phyloP scores from a whole-genome alignment of 2,888 invertebrate genomes.

The Synanthedon tipuliformis region DNA sequence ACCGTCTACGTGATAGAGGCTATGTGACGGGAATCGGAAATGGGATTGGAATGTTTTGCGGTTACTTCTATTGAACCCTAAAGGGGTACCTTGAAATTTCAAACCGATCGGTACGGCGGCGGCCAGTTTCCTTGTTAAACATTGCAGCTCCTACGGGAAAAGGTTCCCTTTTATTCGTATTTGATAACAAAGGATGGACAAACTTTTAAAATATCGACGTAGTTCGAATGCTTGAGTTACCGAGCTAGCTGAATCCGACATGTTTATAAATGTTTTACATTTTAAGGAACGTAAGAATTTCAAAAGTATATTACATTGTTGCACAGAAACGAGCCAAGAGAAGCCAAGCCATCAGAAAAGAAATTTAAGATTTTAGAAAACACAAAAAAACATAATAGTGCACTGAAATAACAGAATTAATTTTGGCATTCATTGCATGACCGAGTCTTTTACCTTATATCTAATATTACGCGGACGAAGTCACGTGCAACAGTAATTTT shows the following conservation, averaged over 20 bases:
- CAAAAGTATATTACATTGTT: too few relatives aligned
- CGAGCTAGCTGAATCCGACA: neutral
- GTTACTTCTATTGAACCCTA: slow-evolving; percentile 58
- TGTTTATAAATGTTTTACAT: neutral
- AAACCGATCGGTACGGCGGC: slow-evolving; percentile 20
- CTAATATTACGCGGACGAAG: too few relatives aligned
- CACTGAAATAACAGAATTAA: too few relatives aligned
- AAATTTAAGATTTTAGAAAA: too few relatives aligned
- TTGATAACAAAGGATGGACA: slow-evolving; percentile 1
- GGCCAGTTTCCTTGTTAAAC: slow-evolving; percentile 40
- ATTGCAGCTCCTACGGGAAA: slow-evolving; percentile 27
- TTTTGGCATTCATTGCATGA: too few relatives aligned
- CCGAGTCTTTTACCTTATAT: too few relatives aligned
- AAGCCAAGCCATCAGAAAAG: too few relatives aligned
- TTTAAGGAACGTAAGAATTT: too few relatives aligned
- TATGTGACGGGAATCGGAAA: slow-evolving; percentile 61
- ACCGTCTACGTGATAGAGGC: slow-evolving; percentile 43
- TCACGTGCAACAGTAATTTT: too few relatives aligned
- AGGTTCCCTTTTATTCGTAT: slow-evolving; percentile 18
- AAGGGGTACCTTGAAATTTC: slow-evolving; percentile 54
- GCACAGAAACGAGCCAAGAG: too few relatives aligned
- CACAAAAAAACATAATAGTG: too few relatives aligned
- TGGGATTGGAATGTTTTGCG: slow-evolving; percentile 56
- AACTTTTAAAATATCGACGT: neutral
- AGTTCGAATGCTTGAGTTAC: neutral